These are phyloP conservation scores for Tadarida brasiliensis DNA, from an alignment of 2,797 vertebrate genomes.

Conservation along the genomic window DNA sequence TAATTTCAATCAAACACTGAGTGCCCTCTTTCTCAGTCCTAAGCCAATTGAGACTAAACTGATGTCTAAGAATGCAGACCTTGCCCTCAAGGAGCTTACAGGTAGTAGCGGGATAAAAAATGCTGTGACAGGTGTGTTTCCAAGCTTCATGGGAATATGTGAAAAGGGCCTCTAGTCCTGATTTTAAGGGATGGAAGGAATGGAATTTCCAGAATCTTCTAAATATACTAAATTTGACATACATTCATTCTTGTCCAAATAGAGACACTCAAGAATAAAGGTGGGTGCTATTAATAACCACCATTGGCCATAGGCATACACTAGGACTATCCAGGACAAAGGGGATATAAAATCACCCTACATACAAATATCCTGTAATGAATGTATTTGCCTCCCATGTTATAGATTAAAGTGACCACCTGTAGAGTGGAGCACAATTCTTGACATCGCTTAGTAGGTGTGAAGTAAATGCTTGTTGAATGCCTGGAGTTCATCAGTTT, in stretches of 20 bases:
- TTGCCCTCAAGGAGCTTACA: background rate
- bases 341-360: fast-evolving
- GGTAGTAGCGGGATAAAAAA: background rate
- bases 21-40: background rate
- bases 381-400: background rate
- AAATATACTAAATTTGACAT: background rate
- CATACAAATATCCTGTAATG: fast-evolving
- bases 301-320: background rate
- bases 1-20: background rate
- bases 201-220: background rate
- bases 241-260: background rate
- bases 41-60: background rate
- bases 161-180: background rate
- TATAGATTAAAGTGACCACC: background rate
- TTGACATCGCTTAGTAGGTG: background rate
- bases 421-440: background rate
- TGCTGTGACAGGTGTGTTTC: background rate
- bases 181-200: background rate
- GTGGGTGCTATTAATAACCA: background rate
- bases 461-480: background rate
- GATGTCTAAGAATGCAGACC: background rate
- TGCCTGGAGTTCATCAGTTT: background rate
- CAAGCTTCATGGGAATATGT: background rate
- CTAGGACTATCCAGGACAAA: background rate
- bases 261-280: background rate